phyloP scores from a whole-genome alignment of 2,888 invertebrate genomes.

The Mythimna albipuncta region DNA sequence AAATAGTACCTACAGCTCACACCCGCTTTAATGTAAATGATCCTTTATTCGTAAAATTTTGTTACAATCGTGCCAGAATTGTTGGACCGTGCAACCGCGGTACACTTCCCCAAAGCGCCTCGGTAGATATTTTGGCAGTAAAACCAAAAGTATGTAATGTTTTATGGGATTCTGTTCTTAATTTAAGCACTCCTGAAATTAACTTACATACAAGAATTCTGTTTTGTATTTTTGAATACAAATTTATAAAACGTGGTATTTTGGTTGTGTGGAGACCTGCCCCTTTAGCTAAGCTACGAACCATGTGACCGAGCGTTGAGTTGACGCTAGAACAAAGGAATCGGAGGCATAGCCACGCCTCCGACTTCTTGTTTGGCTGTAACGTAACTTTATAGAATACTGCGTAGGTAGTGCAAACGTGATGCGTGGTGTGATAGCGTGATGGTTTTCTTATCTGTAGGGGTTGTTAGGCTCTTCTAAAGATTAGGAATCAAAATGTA shows the following conservation, averaged over 20 bases:
- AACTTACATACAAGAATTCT: neutral
- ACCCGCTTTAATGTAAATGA: neutral
- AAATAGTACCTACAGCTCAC: neutral
- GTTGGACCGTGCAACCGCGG: conserved; percentile 12
- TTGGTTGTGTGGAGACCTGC: too few relatives aligned
- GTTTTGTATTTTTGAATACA: neutral
- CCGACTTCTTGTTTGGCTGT: too few relatives aligned
- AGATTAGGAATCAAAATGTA: neutral
- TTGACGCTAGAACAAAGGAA: too few relatives aligned
- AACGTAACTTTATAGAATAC: too few relatives aligned
- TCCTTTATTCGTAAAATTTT: conserved; percentile 25
- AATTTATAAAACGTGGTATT: neutral
- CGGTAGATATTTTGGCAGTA: conserved; percentile 39
- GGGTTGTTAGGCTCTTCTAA: neutral
- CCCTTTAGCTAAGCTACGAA: too few relatives aligned
- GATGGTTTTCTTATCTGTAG: neutral
- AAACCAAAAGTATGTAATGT: conserved; percentile 34
- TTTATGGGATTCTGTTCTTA: conserved; percentile 33
- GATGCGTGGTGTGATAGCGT: neutral
- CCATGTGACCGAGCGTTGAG: too few relatives aligned
- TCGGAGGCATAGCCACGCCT: too few relatives aligned
- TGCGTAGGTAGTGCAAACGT: too few relatives aligned
- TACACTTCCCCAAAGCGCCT: conserved; percentile 29
- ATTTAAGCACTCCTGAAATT: conserved; percentile 12
- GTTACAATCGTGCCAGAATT: neutral